Evolutionary conservation across 1,140 invertebrate genomes (phyloP).

Genomic region (Diploscapter pachys): DNA sequence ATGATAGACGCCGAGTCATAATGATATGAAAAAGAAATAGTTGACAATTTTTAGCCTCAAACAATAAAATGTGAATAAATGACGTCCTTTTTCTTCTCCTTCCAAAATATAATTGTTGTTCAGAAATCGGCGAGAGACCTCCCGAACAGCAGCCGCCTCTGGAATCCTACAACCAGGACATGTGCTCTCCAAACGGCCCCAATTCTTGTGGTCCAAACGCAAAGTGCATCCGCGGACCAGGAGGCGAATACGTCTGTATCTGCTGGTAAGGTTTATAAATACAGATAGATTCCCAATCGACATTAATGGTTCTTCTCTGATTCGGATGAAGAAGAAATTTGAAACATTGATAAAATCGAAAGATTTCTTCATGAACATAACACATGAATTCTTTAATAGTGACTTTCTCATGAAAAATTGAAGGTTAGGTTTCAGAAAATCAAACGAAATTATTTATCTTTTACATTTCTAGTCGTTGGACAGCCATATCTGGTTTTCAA

Average conservation of each 20-base stretch:
- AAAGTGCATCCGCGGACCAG: constrained; percentile 26
- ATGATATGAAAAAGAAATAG: neutral
- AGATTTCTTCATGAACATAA: too few relatives aligned
- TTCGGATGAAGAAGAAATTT: too few relatives aligned
- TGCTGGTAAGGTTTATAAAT: constrained; percentile 34
- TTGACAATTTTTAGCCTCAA: neutral
- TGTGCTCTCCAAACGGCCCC: constrained; percentile 22
- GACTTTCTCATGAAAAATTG: too few relatives aligned
- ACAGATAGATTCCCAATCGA: neutral
- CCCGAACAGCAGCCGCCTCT: neutral
- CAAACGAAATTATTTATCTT: too few relatives aligned
- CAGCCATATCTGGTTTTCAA: neutral
- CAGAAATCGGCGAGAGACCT: constrained; percentile 29
- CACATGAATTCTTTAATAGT: too few relatives aligned
- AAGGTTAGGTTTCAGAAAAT: too few relatives aligned
- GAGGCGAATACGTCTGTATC: constrained; percentile 30
- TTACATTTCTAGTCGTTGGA: too few relatives aligned
- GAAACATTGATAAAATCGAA: too few relatives aligned
- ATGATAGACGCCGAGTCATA: too few relatives aligned
- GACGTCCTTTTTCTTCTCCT: constrained; percentile 1
- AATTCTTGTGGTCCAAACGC: constrained; percentile 36
- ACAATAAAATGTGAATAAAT: neutral
- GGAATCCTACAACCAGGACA: constrained; percentile 11
- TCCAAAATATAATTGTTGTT: neutral
- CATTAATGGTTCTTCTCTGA: neutral